Base-by-base conservation (phyloP, 2,797 vertebrate species). In the Amblyopsis hoosieri region DNA sequence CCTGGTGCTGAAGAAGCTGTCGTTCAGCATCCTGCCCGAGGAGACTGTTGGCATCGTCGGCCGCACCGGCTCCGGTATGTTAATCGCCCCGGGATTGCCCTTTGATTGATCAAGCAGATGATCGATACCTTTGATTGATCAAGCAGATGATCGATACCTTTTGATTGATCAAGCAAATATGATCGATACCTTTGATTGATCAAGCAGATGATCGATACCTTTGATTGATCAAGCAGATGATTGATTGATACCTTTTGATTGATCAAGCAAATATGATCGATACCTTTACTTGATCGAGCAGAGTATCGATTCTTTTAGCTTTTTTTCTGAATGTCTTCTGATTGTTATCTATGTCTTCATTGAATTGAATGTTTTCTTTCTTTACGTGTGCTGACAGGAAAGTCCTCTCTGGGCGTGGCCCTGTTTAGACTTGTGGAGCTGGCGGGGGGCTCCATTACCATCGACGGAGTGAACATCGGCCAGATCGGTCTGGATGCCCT, bases 31-130 rank as follows among this genome's bases (percentile, higher is more conserved):
- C 71, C 76, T 66, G 51, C 84, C 93, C 12, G 88, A 90, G 13
- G 95, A 95, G 83, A 91, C 91, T 45, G 84, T 95, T 33, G 94
- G 95, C 76, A 94, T 96, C 11, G 92, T 96, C 53, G 94, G 94
- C 54, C 93, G 94, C 67, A 95, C 92, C 0, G 95, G 94, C 62
- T 95, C 94, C 71, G 94, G 94, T 95, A 75, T 0, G 29, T 12
- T 15, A 12, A 12, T 15, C n/a, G 7, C 48, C 48, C 48, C 13
- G 33, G 6, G 33, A 37, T 37, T 6, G 33, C 1, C 19, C 19
- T 19, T 1, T 19, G 33, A 37, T 37, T 6, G 33, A 37, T 37
- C 33, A 37, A 37, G 33, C 33, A 5, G 33, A 37, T 37, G 8
- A 37, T 37, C 8, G 33, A 37, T 37, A 37, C 1, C 33, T 8